Evolutionary conservation across 2,113 vertebrate genomes (phyloP).

Genomic region (Megaceryle maxima): DNA sequence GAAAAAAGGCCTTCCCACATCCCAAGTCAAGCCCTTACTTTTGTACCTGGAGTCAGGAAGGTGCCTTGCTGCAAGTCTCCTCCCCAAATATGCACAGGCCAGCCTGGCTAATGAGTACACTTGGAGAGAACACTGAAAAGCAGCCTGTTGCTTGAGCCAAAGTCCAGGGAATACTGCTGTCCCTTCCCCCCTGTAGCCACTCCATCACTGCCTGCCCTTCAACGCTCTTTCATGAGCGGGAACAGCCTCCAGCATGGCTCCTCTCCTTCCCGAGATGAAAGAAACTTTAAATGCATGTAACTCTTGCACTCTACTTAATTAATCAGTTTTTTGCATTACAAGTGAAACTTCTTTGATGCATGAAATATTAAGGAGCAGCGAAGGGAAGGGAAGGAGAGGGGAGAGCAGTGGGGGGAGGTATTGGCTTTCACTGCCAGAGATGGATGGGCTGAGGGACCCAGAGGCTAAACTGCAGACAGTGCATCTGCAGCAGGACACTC

Average conservation of each 20-base stretch:
- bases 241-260: slow-evolving; percentile 56
- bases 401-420: not conserved
- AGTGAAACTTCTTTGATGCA: slow-evolving; percentile 76
- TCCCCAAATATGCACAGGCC: not conserved
- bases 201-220: slow-evolving; percentile 57
- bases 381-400: not conserved
- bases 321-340: slow-evolving; percentile 74
- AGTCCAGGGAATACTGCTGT: not conserved
- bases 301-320: slow-evolving; percentile 74
- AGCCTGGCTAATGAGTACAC: not conserved
- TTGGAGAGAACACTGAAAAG: not conserved
- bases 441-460: not conserved
- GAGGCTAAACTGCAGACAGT: not conserved
- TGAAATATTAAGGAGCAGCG: slow-evolving; percentile 59
- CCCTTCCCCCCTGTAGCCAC: not conserved
- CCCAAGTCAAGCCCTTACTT: not conserved
- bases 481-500: not conserved
- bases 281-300: slow-evolving; percentile 69
- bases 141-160: not conserved
- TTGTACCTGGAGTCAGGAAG: not conserved
- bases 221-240: slow-evolving; percentile 34
- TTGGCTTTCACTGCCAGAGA: slow-evolving; percentile 7
- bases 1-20: not conserved
- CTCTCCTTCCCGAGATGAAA: slow-evolving; percentile 72
- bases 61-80: too few relatives aligned